Evolutionary conservation across 2,888 invertebrate species (phyloP), one percentile per base, ranked within the genome.

Genomic region (Ormyrus thymus): DNA sequence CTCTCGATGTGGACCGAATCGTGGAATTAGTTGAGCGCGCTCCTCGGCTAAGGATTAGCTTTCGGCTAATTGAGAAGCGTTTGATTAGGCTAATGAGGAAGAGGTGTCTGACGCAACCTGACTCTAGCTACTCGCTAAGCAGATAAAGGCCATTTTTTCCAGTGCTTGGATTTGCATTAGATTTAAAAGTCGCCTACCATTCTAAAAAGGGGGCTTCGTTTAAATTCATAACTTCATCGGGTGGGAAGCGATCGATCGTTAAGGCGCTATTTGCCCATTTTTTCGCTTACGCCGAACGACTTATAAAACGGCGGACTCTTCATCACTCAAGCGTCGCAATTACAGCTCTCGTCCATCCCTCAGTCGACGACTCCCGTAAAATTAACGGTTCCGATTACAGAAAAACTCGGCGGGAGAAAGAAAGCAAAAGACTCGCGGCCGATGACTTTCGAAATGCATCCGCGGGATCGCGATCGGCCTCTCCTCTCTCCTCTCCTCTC

Each of bases 401-500:
- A 71, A 71, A 71, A 71, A 71, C 8, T 10, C 8, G 29, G 29
- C 29, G 29, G 29, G 29, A 29, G 2, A 29, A 29, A 29, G 29
- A 29, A 29, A 29, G 29, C 29, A 29, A 29, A 29, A 29, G 29
- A 29, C 10, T 56, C 69, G 68, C 13, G 11, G 7, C 58, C 69
- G 48, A 71, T 71, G 70, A 71, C 59, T 71, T 71, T 71, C 70
- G 61, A 61, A 71, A 71, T 71, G 29, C 29, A 70, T 70, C 59
- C 70, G 6, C 11, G 8, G 50, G 13, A 50, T 29, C 29, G 11
- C 70, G 58, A 70, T 58, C 58, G 29, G 29, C 29, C 29, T 29
- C 29, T 29, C 29, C 29, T 29, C 29, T 29, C 29, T 4, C 4
- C 29, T 29, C 29, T 29, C 29, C n/a, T n/a, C n/a, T n/a, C n/a